Evolutionary conservation across 2,113 vertebrate species (phyloP), one percentile per base, ranked within the genome.

Genomic region (Rhea pennata): DNA sequence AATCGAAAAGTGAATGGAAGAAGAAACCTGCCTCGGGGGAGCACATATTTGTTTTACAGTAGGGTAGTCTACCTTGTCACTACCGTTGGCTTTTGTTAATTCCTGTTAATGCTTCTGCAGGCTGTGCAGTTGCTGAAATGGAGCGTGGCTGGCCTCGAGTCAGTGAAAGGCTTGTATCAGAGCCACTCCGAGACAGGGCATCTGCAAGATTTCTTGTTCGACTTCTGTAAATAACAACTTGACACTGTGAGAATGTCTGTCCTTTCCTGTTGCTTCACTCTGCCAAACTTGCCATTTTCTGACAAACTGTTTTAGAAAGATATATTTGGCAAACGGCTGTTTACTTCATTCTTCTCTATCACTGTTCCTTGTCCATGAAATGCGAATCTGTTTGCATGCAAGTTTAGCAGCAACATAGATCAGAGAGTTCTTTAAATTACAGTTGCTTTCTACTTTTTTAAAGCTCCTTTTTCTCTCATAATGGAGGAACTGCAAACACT

Each of bases 41-140:
- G 50, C 5, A 5, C 11, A 3, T 61, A 33, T 90, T 85, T 87
- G 62, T 92, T 85, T 62, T 62, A 22, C 39, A 83, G 86, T 85
- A 16, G 36, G 84, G 86, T 83, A 16, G 36, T 54, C 77, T 58
- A 53, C 33, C 31, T 92, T 87, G 89, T 84, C 46, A 6, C 70
- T 89, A 2, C 2, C 1, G 40, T 87, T 92, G 44, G 26, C 50
- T 94, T 80, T 58, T 82, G 80, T 70, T 93, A 91, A 87, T 93
- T 92, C 74, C 59, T 89, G 81, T 40, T 89, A 87, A 73, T 93
- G 70, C 82, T 74, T 91, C 90, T 93, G 83, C 82, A 84, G 93
- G 42, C 92, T 78, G 62, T 62, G 64, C 77, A 66, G 50, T 46
- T 89, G 87, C 58, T 3, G 92, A 86, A 40, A 40, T 75, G 86